Percentiles rank a stretch among this genome's conserved stretches.
These are phyloP conservation scores for Choristoneura fumiferana DNA, from an alignment of 1,140 invertebrate species.

Conservation along the genomic window DNA sequence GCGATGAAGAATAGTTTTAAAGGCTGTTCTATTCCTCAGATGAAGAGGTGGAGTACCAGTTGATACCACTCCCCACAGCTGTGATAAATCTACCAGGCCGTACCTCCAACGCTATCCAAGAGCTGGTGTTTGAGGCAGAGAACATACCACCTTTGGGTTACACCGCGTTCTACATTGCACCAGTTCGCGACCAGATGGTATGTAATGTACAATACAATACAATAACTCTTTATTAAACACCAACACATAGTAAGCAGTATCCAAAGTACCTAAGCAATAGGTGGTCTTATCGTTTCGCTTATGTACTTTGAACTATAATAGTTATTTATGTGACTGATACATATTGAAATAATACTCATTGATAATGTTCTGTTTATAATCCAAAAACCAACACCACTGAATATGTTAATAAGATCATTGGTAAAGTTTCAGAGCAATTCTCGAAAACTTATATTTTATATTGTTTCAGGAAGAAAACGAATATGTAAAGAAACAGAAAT, in stretches of 20 bases:
- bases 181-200: constrained; percentile 56
- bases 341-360: too few relatives aligned
- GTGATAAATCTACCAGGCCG: constrained; percentile 83
- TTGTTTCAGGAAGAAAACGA: constrained; percentile 52
- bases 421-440: too few relatives aligned
- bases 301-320: too few relatives aligned
- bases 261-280: too few relatives aligned
- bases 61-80: constrained; percentile 81
- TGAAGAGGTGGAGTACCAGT: constrained; percentile 78
- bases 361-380: too few relatives aligned
- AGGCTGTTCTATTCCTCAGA: constrained; percentile 57
- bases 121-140: constrained; percentile 83
- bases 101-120: constrained; percentile 79
- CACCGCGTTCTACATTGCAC: constrained; percentile 80
- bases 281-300: too few relatives aligned
- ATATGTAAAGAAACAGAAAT: constrained; percentile 30
- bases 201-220: too few relatives aligned
- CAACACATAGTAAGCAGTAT: too few relatives aligned
- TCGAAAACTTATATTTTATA: not conserved
- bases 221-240: not conserved
- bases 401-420: too few relatives aligned
- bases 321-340: too few relatives aligned
- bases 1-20: too few relatives aligned
- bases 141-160: constrained; percentile 84
- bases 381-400: too few relatives aligned